Conservation (phyloP, 2,113 vertebrate genomes). For the Seriola aureovittata region DNA sequence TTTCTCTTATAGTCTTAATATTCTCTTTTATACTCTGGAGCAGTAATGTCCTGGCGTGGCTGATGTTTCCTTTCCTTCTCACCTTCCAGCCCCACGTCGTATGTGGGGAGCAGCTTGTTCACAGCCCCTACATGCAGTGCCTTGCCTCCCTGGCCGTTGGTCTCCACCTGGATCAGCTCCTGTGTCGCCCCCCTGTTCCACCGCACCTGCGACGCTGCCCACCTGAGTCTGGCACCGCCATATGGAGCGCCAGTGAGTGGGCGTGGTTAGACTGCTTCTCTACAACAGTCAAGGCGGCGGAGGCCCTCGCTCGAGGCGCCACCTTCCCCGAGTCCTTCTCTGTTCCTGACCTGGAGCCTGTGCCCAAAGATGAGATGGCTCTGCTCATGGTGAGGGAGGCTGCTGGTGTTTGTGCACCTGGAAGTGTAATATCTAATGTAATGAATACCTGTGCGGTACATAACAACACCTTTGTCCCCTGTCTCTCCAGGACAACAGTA, state of each 20-base stretch:
- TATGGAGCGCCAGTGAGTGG: conserved; percentile 94
- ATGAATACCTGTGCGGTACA: not conserved
- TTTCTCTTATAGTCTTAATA: too few species aligned
- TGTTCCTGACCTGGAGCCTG: conserved; percentile 95
- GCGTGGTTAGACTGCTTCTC: conserved; percentile 97
- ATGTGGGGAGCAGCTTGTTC: conserved; percentile 97
- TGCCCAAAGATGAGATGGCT: conserved; percentile 92
- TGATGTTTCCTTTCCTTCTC: not conserved
- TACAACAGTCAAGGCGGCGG: conserved; percentile 95
- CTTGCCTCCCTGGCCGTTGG: conserved; percentile 95
- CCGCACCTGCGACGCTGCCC: conserved; percentile 89
- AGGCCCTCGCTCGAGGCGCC: conserved; percentile 92
- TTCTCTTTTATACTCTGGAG: too few species aligned
- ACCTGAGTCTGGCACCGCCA: conserved; percentile 81
- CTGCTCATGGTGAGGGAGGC: conserved; percentile 90
- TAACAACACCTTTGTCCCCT: conserved; percentile 1
- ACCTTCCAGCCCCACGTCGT: conserved; percentile 91
- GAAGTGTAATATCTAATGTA: not conserved
- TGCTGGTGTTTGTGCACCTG: not conserved
- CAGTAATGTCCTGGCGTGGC: too few species aligned
- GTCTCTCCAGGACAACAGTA: conserved; percentile 92
- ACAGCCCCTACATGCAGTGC: conserved; percentile 99
- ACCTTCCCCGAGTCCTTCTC: conserved; percentile 93
- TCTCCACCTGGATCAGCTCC: conserved; percentile 92
- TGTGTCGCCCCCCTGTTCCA: conserved; percentile 90